Base-by-base conservation (phyloP, 2,888 invertebrate genomes). In the Exocentrus adspersus region DNA sequence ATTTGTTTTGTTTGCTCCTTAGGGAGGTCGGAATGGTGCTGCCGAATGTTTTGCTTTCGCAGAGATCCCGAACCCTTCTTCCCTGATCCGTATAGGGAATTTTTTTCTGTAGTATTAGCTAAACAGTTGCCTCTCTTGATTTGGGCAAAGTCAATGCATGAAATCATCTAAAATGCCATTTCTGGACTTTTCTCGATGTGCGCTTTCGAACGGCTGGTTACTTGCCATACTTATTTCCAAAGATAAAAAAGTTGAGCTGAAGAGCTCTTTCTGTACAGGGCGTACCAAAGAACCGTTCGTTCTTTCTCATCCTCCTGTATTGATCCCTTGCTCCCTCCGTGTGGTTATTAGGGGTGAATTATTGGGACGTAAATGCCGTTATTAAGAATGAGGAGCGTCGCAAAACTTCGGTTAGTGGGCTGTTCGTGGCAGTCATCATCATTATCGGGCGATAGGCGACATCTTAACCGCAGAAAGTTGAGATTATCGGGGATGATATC, bases 401-500 rank as follows among this genome's bases (percentile, higher is more conserved):
- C 56, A 57, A 60, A 65, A 70, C 62, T 69, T 67, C 64, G 63
- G 53, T 59, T 54, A 61, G 56, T 62, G 53, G 48, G 43, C 62
- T 62, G 60, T 59, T 61, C 50, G 54, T 62, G 61, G 66, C 67
- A 72, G 73, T 77, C 78, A 78, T 78, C 78, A 77, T 75, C 78
- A 70, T 76, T 78, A 78, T 75, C 72, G 75, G 70, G 62, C 76
- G 75, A 78, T 78, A 78, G 71, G 75, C 71, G 72, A 69, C 70
- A 69, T 72, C 73, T 72, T 69, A 75, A 77, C 76, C 78, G 75
- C 79, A 78, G n/a, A n/a, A 78, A 80, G 76, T 75, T 70, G 72
- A 76, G 79, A 80, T 80, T 79, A 79, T 79, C 79, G 74, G 77
- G 73, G 72, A 70, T 77, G 80, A 67, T 67, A 64, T 62, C 62